Evolutionary conservation across 2,113 vertebrate genomes (phyloP).

Genomic region (Otocyon megalotis): DNA sequence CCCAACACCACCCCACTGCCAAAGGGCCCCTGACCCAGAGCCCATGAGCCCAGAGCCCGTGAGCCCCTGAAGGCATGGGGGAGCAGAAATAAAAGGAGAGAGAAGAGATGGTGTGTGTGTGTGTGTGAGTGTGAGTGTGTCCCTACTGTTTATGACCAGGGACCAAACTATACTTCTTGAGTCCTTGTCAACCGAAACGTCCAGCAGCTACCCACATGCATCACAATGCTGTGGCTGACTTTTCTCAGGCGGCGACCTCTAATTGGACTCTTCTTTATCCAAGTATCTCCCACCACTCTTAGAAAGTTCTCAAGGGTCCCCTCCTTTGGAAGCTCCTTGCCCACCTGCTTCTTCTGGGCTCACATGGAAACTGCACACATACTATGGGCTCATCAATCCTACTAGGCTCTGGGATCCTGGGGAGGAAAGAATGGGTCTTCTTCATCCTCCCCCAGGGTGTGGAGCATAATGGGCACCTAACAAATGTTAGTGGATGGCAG

Average conservation of each 20-base stretch:
- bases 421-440: background rate
- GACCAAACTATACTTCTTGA: background rate
- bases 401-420: background rate
- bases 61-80: background rate
- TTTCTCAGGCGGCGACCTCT: background rate
- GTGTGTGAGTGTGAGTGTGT: no score
- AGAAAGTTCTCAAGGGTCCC: background rate
- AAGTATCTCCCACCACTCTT: background rate
- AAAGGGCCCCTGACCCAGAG: background rate
- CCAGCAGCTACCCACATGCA: background rate
- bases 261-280: background rate
- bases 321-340: background rate
- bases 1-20: background rate
- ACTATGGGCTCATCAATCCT: background rate
- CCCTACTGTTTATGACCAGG: background rate
- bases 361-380: background rate
- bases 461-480: background rate
- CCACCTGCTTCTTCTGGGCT: background rate
- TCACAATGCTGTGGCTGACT: background rate
- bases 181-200: background rate
- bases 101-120: background rate
- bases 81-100: background rate
- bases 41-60: background rate
- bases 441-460: background rate
- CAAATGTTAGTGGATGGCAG: background rate